phyloP scores from a whole-genome alignment of 2,797 vertebrate genomes.

The Melanotaenia nigrans region DNA sequence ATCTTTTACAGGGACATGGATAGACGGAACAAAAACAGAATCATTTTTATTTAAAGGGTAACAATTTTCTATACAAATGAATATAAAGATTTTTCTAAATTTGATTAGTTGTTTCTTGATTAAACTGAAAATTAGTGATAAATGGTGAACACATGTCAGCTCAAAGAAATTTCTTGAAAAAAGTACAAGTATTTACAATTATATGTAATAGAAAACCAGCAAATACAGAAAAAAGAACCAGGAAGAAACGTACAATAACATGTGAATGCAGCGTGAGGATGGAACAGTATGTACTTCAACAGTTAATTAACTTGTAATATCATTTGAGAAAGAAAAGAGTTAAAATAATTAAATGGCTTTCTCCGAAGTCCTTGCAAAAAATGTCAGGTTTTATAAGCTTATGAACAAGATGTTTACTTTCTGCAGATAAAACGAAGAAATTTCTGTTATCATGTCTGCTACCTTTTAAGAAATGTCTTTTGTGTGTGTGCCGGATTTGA shows the following conservation, averaged over 20 bases:
- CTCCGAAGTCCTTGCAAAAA: conserved; percentile 17
- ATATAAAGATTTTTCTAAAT: background rate
- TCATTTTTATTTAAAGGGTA: background rate
- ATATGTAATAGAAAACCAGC: conserved; percentile 3
- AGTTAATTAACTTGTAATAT: conserved; percentile 48
- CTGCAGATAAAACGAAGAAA: conserved; percentile 4
- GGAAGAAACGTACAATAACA: background rate
- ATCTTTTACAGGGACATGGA: background rate
- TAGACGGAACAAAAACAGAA: background rate
- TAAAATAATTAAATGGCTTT: conserved; percentile 12
- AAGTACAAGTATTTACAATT: background rate
- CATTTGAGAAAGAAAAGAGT: conserved; percentile 23
- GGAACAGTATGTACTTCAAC: conserved; percentile 33
- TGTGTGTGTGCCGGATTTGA: background rate
- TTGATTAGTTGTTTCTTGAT: background rate
- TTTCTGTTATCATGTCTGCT: background rate
- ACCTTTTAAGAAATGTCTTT: background rate
- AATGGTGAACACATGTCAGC: background rate
- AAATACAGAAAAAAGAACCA: background rate
- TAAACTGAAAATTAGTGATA: background rate
- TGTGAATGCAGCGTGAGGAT: background rate
- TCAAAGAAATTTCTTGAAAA: background rate
- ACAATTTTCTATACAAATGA: background rate
- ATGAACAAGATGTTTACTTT: background rate
- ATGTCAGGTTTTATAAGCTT: background rate